Percentiles rank a stretch among this genome's conserved stretches.
Evolutionary conservation across 1,140 invertebrate genomes (phyloP).

Genomic region (Drosophila funebris): DNA sequence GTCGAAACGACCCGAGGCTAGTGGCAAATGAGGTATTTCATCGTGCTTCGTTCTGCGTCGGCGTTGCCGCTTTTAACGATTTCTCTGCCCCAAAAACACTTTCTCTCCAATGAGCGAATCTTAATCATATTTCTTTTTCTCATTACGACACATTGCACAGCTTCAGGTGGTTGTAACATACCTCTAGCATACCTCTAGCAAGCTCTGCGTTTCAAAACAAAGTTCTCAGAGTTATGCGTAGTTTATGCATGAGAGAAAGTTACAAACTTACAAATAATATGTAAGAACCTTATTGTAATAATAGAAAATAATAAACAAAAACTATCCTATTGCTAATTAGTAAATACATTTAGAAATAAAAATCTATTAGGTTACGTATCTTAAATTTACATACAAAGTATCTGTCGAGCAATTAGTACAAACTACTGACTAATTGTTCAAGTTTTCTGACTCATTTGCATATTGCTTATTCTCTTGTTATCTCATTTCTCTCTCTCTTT

Average conservation of each 20-base stretch:
- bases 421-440: slow-evolving; percentile 54
- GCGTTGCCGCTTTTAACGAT: slow-evolving; percentile 41
- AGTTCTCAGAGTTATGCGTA: no score
- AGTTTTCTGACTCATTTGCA: slow-evolving; percentile 55
- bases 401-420: slow-evolving; percentile 23
- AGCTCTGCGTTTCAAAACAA: no score
- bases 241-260: no score
- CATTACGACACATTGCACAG: slow-evolving; percentile 25
- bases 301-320: no score
- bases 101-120: slow-evolving; percentile 30
- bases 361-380: not conserved
- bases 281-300: no score
- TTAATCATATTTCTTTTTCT: slow-evolving; percentile 22
- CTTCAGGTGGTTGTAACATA: not conserved
- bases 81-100: slow-evolving; percentile 35
- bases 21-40: slow-evolving; percentile 68
- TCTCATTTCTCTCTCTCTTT: slow-evolving; percentile 28
- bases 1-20: slow-evolving; percentile 24
- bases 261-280: no score
- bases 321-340: not conserved
- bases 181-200: no score
- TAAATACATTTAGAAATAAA: not conserved
- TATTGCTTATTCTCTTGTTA: slow-evolving; percentile 32
- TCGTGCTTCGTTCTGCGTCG: slow-evolving; percentile 42
- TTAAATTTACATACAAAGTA: slow-evolving; percentile 4